Conservation (phyloP, 2,888 invertebrate genomes). For the Theretra japonica region DNA sequence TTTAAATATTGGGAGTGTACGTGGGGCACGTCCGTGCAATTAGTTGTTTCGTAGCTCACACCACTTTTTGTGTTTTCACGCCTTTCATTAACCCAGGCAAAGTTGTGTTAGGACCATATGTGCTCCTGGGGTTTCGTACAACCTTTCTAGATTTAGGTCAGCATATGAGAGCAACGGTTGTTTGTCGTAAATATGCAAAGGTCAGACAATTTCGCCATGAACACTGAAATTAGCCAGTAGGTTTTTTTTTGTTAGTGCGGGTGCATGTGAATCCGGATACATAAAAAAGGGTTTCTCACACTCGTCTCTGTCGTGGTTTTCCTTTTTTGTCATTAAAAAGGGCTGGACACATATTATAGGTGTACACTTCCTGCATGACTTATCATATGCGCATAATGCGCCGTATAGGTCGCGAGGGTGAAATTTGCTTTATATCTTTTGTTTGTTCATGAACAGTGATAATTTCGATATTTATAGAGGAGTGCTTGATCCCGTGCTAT, state of each 20-base stretch:
- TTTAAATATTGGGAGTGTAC: constrained; percentile 51
- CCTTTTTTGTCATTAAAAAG: constrained; percentile 50
- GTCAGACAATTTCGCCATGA: constrained; percentile 65
- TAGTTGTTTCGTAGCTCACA: constrained; percentile 65
- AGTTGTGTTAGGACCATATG: constrained; percentile 59
- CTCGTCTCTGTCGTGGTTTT: constrained; percentile 58
- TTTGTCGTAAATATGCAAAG: constrained; percentile 58
- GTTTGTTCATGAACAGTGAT: background rate
- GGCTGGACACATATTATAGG: constrained; percentile 58
- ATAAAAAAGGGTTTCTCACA: constrained; percentile 74
- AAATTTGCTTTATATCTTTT: constrained; percentile 36
- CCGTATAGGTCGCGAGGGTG: constrained; percentile 11
- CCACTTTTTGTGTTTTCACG: constrained; percentile 70
- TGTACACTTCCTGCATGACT: constrained; percentile 62
- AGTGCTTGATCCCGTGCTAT: constrained; percentile 28
- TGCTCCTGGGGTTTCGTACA: constrained; percentile 67
- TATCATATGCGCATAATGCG: constrained; percentile 33
- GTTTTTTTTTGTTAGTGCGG: constrained; percentile 60
- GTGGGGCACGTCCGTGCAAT: constrained; percentile 65
- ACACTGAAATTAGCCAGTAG: constrained; percentile 50
- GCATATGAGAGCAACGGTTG: constrained; percentile 39
- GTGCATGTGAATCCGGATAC: constrained; percentile 65
- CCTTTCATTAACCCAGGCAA: constrained; percentile 64
- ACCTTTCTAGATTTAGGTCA: constrained; percentile 54
- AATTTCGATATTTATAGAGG: background rate